Evolutionary conservation across 2,113 vertebrate species (phyloP).

Genomic region (Sander vitreus): DNA sequence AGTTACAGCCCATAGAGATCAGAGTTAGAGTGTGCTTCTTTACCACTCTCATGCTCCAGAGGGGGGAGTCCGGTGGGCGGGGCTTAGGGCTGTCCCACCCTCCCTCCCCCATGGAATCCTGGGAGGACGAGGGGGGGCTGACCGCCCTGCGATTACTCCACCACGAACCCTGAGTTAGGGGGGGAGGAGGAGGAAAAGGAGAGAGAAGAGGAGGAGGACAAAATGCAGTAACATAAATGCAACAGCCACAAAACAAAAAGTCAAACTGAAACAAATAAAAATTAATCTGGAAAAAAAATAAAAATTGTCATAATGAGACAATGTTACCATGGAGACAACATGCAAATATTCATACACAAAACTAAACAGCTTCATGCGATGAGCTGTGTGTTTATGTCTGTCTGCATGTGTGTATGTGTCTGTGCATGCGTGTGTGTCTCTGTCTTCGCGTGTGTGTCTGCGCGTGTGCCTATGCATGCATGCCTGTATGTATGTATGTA

Average conservation of each 20-base stretch:
- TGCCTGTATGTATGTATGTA: neutral
- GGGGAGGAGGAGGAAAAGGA: conserved; percentile 74
- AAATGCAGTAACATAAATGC: conserved; percentile 86
- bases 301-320: neutral
- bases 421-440: neutral
- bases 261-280: no score
- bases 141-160: conserved; percentile 94
- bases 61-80: conserved; percentile 89
- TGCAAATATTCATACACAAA: conserved; percentile 10
- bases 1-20: neutral
- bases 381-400: no score
- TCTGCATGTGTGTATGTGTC: neutral
- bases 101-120: conserved; percentile 93
- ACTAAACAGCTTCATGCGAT: neutral
- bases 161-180: conserved; percentile 92
- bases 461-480: no score
- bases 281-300: no score
- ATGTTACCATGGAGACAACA: conserved; percentile 38
- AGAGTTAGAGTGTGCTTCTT: conserved; percentile 81
- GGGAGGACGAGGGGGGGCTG: conserved; percentile 95
- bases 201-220: conserved; percentile 67
- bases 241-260: conserved; percentile 82
- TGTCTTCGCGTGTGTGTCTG: no score
- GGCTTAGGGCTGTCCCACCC: conserved; percentile 93
- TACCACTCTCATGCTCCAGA: conserved; percentile 98